Base-by-base conservation (phyloP, 1,140 invertebrate genomes). In the Hirudo medicinalis region DNA sequence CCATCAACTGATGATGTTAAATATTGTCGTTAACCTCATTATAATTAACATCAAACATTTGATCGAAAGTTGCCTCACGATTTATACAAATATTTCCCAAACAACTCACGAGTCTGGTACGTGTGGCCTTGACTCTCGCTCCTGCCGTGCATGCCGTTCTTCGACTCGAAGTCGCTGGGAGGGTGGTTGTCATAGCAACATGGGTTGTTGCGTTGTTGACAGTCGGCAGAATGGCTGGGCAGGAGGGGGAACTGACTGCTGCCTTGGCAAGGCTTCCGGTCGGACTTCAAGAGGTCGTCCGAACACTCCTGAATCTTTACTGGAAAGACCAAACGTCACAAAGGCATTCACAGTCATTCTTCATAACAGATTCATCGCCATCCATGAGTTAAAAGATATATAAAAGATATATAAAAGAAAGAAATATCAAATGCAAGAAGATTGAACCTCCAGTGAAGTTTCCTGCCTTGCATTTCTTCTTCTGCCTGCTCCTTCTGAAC, bases 171-270 rank as follows among this genome's bases (percentile, higher is more conserved):
- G 57, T 63, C 57, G 29, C 22, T 63, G 13, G 57, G 57, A 22
- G 57, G 29, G 57, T 63, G 57, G 57, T 63, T 63, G 57, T 63
- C 57, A 32, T 63, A 63, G 57, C 57, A 63, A 20, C 57, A 63
- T 15, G 22, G 22, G 57, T 63, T 63, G 22, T 25, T 22, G 22
- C 57, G 57, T 20, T 22, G 22, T 32, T 63, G 57, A 32, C 57
- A 63, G 57, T 63, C 57, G 22, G 15, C 29, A 11, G 22, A 32
- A 63, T 63, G 22, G 20, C 15, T 63, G 57, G 22, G 22, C 5
- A 63, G 29, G 19, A 63, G 57, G 22, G 57, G 57, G 20, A 63
- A 63, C 57, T 63, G 57, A 63, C 57, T 63, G 22, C 57, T 15
- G 20, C 11, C 29, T 22, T 49, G 43, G 43, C 43, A 49, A 11